phyloP scores from a whole-genome alignment of 2,888 invertebrate genomes.

The Amphipoea lucens region DNA sequence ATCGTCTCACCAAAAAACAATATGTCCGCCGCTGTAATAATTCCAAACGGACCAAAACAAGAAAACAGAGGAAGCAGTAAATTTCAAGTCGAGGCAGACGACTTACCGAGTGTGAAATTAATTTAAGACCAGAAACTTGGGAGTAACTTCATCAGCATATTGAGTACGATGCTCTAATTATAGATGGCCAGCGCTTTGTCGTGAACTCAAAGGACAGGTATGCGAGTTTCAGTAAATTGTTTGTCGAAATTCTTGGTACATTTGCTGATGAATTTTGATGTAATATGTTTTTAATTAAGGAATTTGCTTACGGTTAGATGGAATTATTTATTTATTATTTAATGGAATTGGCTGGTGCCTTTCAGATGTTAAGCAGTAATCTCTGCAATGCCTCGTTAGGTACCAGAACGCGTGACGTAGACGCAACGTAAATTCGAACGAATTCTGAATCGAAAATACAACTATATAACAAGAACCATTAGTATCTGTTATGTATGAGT shows the following conservation, averaged over 20 bases:
- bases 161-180: conserved; percentile 41
- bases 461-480: no score
- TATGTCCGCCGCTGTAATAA: conserved; percentile 10
- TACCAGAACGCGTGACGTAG: no score
- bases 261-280: not conserved
- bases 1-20: conserved; percentile 9
- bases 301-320: not conserved
- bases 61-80: conserved; percentile 46
- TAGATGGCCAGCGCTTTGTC: conserved; percentile 39
- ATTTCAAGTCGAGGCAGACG: conserved; percentile 45
- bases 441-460: no score
- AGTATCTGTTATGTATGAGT: no score
- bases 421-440: no score
- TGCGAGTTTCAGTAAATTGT: conserved; percentile 18
- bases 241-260: conserved; percentile 5
- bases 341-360: not conserved
- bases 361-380: not conserved
- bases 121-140: conserved; percentile 63
- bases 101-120: conserved; percentile 66
- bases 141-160: conserved; percentile 64
- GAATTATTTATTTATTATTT: not conserved
- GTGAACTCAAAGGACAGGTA: conserved; percentile 36
- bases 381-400: no score
- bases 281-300: not conserved
- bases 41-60: conserved; percentile 35